Evolutionary conservation across 2,797 vertebrate genomes (phyloP).

Genomic region (Rhyacichthys aspro): DNA sequence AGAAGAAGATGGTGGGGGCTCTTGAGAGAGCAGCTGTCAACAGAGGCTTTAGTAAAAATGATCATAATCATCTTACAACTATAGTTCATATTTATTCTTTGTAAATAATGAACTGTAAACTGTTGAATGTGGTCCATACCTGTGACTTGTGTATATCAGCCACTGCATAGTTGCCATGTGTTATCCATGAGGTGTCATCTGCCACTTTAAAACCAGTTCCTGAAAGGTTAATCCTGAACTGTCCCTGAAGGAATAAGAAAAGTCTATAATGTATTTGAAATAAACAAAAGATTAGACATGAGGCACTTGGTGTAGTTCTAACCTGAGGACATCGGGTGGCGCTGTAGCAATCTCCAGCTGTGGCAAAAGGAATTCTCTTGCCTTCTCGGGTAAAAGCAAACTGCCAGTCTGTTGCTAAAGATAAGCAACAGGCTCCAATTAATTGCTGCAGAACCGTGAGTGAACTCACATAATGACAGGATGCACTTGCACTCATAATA

Average conservation of each 20-base stretch:
- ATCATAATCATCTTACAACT: neutral
- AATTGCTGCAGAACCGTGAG: conserved; percentile 8
- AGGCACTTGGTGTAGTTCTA: conserved; percentile 44
- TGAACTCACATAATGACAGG: conserved; percentile 36
- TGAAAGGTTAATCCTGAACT: conserved; percentile 90
- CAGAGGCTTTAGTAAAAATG: conserved; percentile 41
- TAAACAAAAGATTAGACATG: too few relatives aligned
- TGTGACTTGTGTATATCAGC: conserved; percentile 88
- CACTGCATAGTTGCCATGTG: conserved; percentile 91
- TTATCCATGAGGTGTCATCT: conserved; percentile 86
- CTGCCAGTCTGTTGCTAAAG: conserved; percentile 90
- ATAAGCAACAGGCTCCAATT: conserved; percentile 17
- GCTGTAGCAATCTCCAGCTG: conserved; percentile 96
- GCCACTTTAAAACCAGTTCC: conserved; percentile 89
- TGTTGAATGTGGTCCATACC: conserved; percentile 69
- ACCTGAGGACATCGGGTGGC: conserved; percentile 94
- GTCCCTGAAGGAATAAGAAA: conserved; percentile 80
- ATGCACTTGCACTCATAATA: conserved; percentile 11
- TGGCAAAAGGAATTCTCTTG: conserved; percentile 91
- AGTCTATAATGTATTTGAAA: too few relatives aligned
- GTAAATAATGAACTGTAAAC: too few relatives aligned
- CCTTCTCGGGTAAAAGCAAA: conserved; percentile 90
- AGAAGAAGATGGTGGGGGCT: conserved; percentile 49
- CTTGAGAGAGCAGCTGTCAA: conserved; percentile 58
- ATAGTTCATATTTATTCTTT: neutral